Conservation (phyloP, 2,888 invertebrate species). For the Drosophila dives region DNA sequence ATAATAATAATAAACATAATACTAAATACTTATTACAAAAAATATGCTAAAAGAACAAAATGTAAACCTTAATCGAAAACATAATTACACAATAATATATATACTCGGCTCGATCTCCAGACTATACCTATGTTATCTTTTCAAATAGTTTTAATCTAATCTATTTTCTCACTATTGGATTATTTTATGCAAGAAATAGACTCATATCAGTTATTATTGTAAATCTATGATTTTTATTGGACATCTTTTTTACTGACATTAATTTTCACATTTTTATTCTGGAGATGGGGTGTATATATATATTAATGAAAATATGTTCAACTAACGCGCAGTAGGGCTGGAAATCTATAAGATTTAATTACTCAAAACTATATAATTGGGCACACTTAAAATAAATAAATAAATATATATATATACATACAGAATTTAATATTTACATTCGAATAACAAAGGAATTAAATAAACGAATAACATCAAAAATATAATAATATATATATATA, state of each 20-base stretch:
- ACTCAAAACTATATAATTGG: conserved; percentile 69
- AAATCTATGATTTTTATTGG: conserved; percentile 1
- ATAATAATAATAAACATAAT: conserved; percentile 42
- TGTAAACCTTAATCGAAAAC: conserved; percentile 29
- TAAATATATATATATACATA: conserved; percentile 42
- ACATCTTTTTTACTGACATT: background rate
- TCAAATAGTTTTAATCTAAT: background rate
- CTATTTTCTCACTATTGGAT: conserved; percentile 3
- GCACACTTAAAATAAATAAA: conserved; percentile 62
- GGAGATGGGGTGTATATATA: conserved; percentile 7
- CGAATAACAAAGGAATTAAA: conserved; percentile 29
- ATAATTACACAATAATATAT: conserved; percentile 10
- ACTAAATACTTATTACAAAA: conserved; percentile 41
- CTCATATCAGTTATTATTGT: background rate
- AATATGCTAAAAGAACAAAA: conserved; percentile 41
- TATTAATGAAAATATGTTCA: conserved; percentile 24
- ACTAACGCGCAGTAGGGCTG: conserved; percentile 32
- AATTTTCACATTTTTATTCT: conserved; percentile 7
- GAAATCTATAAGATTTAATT: conserved; percentile 75
- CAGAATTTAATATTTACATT: conserved; percentile 62
- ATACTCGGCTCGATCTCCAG: conserved; percentile 18
- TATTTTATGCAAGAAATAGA: conserved; percentile 5
- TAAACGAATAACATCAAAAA: conserved; percentile 40
- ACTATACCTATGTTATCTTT: background rate
- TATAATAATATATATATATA: conserved; percentile 51